Evolutionary conservation across 2,797 vertebrate species (phyloP).

Genomic region (Thaleichthys pacificus): DNA sequence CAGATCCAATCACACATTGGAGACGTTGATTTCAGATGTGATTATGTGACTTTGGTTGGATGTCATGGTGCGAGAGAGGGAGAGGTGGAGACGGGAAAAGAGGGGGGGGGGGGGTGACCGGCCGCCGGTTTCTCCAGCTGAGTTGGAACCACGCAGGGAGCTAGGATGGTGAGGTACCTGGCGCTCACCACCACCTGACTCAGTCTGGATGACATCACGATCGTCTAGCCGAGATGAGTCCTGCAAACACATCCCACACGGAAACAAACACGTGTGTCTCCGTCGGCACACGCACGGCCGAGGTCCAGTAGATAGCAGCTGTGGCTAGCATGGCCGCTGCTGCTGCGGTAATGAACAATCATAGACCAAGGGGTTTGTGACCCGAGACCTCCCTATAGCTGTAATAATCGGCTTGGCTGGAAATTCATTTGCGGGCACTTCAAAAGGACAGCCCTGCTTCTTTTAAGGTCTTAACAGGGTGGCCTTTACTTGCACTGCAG

Average conservation of each 20-base stretch:
- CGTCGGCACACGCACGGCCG: too few relatives aligned
- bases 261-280: too few relatives aligned
- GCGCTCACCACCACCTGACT: too few relatives aligned
- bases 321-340: too few relatives aligned
- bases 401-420: constrained; percentile 35
- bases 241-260: too few relatives aligned
- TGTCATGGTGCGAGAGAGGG: not conserved
- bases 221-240: too few relatives aligned
- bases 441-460: constrained; percentile 16
- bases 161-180: too few relatives aligned
- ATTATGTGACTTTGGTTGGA: too few relatives aligned
- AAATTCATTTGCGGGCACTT: constrained; percentile 37
- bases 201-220: too few relatives aligned
- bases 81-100: not conserved
- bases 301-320: too few relatives aligned
- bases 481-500: constrained; percentile 18
- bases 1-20: not conserved
- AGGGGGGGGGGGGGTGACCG: not conserved
- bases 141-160: not conserved
- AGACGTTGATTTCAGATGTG: not conserved
- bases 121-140: too few relatives aligned
- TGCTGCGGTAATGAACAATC: too few relatives aligned
- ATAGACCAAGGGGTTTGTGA: not conserved
- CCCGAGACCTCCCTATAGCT: not conserved
- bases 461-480: constrained; percentile 26